Conservation (phyloP, 1,140 invertebrate species). For the Zaprionus capensis region DNA sequence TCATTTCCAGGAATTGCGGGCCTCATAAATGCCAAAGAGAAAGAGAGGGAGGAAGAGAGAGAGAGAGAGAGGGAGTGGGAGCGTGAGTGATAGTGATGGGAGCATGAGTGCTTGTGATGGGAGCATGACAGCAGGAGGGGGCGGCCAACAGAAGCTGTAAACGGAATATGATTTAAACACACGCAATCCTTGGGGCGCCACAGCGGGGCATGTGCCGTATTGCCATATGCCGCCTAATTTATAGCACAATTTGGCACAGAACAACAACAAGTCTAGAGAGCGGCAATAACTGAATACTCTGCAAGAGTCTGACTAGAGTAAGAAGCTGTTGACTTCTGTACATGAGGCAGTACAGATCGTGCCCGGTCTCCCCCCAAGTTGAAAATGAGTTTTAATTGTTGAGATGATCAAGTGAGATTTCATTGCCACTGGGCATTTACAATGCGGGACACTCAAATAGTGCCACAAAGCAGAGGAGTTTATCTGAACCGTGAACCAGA, state of each 20-base stretch:
- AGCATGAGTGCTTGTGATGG: not conserved
- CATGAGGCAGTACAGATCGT: not conserved
- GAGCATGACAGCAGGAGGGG: not conserved
- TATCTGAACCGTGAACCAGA: no score
- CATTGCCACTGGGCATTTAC: conserved; percentile 4
- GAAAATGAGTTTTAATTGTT: conserved; percentile 29
- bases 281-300: not conserved
- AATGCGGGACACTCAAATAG: not conserved
- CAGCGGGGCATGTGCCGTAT: conserved; percentile 26
- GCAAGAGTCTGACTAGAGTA: not conserved
- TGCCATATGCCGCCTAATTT: conserved; percentile 51
- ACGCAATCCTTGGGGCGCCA: conserved; percentile 69
- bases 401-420: conserved; percentile 27
- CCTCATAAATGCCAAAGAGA: conserved; percentile 19
- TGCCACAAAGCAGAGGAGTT: no score
- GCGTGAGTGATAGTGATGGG: not conserved
- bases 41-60: not conserved
- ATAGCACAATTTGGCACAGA: conserved; percentile 59
- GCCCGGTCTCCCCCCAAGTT: conserved; percentile 6
- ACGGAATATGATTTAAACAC: conserved; percentile 70
- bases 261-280: conserved; percentile 1
- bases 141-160: conserved; percentile 60
- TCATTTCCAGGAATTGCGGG: conserved; percentile 32
- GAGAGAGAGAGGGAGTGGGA: not conserved
- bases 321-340: not conserved